Conservation (phyloP, 2,797 vertebrate species). For the Pipistrellus pipistrellus region DNA sequence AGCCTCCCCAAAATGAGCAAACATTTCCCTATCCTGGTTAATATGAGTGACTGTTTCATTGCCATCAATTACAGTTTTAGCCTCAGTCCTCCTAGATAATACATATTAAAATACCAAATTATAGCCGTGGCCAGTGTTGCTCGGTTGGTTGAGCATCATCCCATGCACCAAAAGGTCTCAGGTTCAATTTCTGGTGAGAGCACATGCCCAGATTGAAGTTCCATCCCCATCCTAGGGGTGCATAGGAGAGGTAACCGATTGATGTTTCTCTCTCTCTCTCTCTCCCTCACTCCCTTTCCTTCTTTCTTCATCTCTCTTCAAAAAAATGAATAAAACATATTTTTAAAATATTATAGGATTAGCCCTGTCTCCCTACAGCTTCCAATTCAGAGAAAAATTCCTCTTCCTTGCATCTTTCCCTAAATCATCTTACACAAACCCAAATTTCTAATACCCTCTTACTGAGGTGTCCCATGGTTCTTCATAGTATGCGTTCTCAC, state of each 20-base stretch:
- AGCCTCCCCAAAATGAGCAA: neutral
- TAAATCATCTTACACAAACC: conserved; percentile 12
- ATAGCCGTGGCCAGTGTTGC: neutral
- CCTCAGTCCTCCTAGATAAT: neutral
- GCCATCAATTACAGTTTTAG: neutral
- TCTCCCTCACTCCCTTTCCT: too few species aligned
- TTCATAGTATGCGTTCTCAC: neutral
- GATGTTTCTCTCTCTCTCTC: too few species aligned
- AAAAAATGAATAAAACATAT: too few species aligned
- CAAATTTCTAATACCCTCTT: neutral
- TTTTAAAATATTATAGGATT: neutral
- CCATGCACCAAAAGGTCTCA: too few species aligned
- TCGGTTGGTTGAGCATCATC: too few species aligned
- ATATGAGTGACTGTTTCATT: neutral
- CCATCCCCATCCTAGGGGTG: too few species aligned
- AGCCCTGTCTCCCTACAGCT: neutral
- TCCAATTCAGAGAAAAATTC: conserved; percentile 26
- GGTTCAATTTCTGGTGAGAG: too few species aligned
- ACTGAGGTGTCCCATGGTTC: neutral
- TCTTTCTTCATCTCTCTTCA: too few species aligned
- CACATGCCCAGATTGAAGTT: too few species aligned
- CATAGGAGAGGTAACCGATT: too few species aligned
- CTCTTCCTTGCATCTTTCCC: neutral
- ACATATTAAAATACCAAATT: conserved; percentile 1
- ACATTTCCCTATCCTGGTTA: neutral